phyloP scores from a whole-genome alignment of 2,797 vertebrate genomes.

The Catharus ustulatus region DNA sequence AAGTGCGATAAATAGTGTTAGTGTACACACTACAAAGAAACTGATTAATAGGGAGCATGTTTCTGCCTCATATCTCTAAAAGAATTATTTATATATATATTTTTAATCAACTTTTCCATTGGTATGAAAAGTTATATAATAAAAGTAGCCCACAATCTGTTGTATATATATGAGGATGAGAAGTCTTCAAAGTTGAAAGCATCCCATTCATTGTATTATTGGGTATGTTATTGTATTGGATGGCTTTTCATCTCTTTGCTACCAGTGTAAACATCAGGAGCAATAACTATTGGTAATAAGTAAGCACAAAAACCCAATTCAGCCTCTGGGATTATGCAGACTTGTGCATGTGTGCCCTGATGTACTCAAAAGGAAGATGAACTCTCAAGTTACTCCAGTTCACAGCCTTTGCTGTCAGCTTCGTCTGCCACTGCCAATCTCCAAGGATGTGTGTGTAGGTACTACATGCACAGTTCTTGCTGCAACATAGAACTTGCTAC shows the following conservation, averaged over 20 bases:
- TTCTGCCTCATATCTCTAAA: constrained; percentile 49
- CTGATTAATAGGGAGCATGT: constrained; percentile 66
- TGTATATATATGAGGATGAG: not conserved
- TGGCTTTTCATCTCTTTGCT: constrained; percentile 1
- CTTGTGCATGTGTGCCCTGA: not conserved
- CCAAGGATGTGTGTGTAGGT: not conserved
- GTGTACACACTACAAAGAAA: constrained; percentile 24
- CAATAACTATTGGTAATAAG: not conserved
- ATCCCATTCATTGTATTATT: not conserved
- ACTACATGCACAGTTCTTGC: not conserved
- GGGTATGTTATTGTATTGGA: not conserved
- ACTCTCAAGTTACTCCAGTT: not conserved
- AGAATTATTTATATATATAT: constrained; percentile 60
- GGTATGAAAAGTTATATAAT: constrained; percentile 55
- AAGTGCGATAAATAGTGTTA: constrained; percentile 55
- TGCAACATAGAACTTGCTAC: not conserved
- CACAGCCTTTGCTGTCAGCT: not conserved
- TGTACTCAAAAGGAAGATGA: not conserved
- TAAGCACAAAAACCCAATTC: not conserved
- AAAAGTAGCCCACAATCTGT: constrained; percentile 32
- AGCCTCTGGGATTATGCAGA: not conserved
- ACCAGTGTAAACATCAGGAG: not conserved
- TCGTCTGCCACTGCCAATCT: not conserved
- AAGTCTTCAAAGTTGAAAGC: constrained; percentile 47
- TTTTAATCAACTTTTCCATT: constrained; percentile 63